Base-by-base conservation (phyloP, 2,113 vertebrate genomes). In the Bos indicus region DNA sequence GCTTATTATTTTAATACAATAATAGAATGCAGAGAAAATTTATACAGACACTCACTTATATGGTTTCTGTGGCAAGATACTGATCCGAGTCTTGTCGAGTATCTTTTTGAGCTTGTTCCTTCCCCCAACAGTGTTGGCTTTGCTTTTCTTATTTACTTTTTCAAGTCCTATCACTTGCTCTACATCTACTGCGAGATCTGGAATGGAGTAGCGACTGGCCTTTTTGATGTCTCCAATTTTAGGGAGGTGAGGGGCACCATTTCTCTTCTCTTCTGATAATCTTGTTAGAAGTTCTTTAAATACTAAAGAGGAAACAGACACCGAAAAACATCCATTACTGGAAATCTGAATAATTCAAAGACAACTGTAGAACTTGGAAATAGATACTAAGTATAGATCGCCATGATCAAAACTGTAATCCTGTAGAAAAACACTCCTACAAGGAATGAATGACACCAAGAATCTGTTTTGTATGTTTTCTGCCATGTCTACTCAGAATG, bases 161-260 rank as follows among this genome's bases (percentile, higher is more conserved):
- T 99, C 99, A 97, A 99, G 99, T 92, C 99, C 99, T 98, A 99
- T 99, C 90, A 99, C 99, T 98, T 99, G 99, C 98, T 99, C 99
- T 97, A 99, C 99, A 64, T 99, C 99, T 92, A 99, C 99, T 0
- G 99, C 99, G 86, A 99, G 99, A 98, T 99, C 99, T 10, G 99
- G 99, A 97, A 99, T 99, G 59, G 99, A 99, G 97, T 99, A 99
- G 95, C 99, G 99, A 96, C 99, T 99, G 1, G 99, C 99, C 98
- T 99, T 99, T 98, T 99, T 99, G 97, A 99, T 99, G 97, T 99
- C 99, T 48, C 99, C 99, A 0, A 99, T 99, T 99, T 99, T 99
- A 46, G 99, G 99, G 26, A 99, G 99, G 97, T 99, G 99, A 4
- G 99, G 99, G 6, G 99, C 99, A 33, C 99, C 99, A 19, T 99